These are phyloP conservation scores for Umimayanthus kanabou DNA, from an alignment of 92 coral and sea anemone genomes.

Conservation along the genomic window DNA sequence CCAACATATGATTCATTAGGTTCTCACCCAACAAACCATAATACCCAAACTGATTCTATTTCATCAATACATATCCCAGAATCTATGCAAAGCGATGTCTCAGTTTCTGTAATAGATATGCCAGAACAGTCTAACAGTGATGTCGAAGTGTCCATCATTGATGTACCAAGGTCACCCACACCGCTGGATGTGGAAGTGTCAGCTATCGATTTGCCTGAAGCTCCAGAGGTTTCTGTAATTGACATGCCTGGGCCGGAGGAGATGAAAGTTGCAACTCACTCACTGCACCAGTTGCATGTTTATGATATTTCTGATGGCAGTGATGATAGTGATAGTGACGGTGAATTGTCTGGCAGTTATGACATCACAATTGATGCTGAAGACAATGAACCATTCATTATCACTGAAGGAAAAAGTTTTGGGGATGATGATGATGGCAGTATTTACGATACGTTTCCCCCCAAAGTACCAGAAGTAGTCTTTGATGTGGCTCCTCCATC, in stretches of 20 bases:
- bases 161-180: conserved; percentile 60
- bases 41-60: neutral
- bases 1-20: neutral
- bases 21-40: neutral
- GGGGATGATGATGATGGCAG: conserved; percentile 66
- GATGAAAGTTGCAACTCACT: conserved; percentile 31
- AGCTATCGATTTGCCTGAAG: conserved; percentile 20
- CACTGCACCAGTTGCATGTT: conserved; percentile 20
- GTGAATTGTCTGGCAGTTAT: conserved; percentile 76
- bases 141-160: conserved; percentile 75
- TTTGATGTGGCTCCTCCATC: conserved; percentile 68
- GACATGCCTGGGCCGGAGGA: conserved; percentile 67
- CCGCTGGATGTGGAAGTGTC: conserved; percentile 36
- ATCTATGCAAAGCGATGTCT: conserved; percentile 47
- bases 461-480: conserved; percentile 64
- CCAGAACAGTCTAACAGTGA: conserved; percentile 64
- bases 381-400: conserved; percentile 40
- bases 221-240: conserved; percentile 73
- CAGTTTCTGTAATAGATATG: conserved; percentile 87
- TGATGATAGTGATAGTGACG: conserved; percentile 64
- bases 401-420: conserved; percentile 35
- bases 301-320: conserved; percentile 46
- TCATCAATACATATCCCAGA: conserved; percentile 11
- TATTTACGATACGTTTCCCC: conserved; percentile 54
- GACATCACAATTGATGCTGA: conserved; percentile 61